These are phyloP conservation scores for Corythornis vintsioides DNA, from an alignment of 2,113 vertebrate species.

Conservation along the genomic window DNA sequence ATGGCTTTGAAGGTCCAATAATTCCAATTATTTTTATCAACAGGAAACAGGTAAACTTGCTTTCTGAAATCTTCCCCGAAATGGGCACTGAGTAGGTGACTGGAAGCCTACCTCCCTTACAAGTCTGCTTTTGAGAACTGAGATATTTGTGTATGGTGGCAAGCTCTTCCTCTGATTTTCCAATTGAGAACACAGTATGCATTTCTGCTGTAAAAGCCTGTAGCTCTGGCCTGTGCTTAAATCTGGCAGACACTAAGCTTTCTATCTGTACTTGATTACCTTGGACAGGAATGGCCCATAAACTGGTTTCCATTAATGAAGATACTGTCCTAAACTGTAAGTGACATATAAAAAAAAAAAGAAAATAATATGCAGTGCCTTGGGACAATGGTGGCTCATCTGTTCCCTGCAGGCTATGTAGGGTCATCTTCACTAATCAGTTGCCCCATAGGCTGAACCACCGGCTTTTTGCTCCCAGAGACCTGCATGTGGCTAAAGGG, in stretches of 20 bases:
- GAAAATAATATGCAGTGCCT: not conserved
- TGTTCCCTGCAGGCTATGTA: not conserved
- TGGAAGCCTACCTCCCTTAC: not conserved
- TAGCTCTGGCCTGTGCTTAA: not conserved
- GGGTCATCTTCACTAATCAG: not conserved
- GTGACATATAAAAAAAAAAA: not conserved
- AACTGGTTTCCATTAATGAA: not conserved
- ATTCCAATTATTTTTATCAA: slow-evolving; percentile 52
- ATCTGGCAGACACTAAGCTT: not conserved
- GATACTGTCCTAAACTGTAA: not conserved
- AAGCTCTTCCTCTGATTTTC: not conserved
- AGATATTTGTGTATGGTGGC: not conserved
- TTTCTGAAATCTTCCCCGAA: not conserved
- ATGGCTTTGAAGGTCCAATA: slow-evolving; percentile 16
- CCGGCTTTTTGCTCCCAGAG: not conserved
- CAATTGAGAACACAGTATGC: not conserved
- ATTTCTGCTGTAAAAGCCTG: not conserved
- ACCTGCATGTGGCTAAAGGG: not conserved
- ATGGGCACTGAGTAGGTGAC: not conserved
- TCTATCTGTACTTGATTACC: not conserved
- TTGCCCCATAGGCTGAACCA: not conserved
- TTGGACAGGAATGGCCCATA: not conserved
- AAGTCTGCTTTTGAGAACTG: not conserved
- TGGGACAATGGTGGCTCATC: accelerated
- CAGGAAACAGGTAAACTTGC: not conserved